Percentiles rank a stretch among this genome's conserved stretches.
Conservation (phyloP, 2,888 invertebrate species). For the Eupithecia pulchellata region DNA sequence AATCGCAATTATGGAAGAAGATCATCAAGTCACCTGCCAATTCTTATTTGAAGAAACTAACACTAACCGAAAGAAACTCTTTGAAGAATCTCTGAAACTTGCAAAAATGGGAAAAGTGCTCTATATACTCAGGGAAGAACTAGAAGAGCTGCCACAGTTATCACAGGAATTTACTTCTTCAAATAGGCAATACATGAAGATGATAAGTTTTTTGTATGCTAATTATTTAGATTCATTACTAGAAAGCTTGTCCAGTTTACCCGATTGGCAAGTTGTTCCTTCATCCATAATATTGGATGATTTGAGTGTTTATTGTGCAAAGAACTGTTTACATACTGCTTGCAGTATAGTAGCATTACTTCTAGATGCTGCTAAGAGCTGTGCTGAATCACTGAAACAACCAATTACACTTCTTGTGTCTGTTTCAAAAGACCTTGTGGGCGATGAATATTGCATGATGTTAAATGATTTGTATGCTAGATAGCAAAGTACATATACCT, state of each 20-base stretch:
- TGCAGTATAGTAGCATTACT: constrained; percentile 71
- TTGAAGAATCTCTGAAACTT: constrained; percentile 65
- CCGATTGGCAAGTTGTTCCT: constrained; percentile 73
- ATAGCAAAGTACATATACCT: neutral
- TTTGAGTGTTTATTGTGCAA: constrained; percentile 63
- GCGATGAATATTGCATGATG: constrained; percentile 62
- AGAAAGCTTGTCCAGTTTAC: constrained; percentile 67
- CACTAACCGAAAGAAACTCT: constrained; percentile 67
- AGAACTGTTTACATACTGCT: constrained; percentile 62
- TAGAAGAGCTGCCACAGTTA: constrained; percentile 72
- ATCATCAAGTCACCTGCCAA: constrained; percentile 43
- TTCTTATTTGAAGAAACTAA: constrained; percentile 61
- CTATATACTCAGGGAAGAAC: constrained; percentile 70
- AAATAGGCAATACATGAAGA: constrained; percentile 74
- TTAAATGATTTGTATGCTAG: constrained; percentile 62
- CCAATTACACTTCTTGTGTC: constrained; percentile 64
- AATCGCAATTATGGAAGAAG: constrained; percentile 23
- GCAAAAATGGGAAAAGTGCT: constrained; percentile 73
- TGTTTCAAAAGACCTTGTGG: constrained; percentile 55
- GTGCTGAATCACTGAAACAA: constrained; percentile 54
- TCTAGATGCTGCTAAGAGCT: constrained; percentile 62
- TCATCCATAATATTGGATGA: constrained; percentile 73
- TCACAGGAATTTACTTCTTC: constrained; percentile 67
- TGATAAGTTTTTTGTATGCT: constrained; percentile 77
- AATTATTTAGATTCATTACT: constrained; percentile 64